Evolutionary conservation across 2,797 vertebrate genomes (phyloP).

Genomic region (Sciaenops ocellatus): DNA sequence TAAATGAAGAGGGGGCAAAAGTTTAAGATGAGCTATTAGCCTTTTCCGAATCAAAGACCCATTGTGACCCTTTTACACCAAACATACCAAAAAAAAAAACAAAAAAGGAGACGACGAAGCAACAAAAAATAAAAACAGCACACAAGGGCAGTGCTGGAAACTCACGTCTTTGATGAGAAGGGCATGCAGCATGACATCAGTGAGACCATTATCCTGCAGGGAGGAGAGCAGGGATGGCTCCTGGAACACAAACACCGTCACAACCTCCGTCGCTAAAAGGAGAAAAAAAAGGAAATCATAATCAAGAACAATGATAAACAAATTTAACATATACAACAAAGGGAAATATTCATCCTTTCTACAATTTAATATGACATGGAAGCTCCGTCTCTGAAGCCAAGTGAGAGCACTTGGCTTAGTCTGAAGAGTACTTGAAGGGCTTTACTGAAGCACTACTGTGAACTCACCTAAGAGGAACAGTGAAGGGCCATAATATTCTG

Average conservation of each 20-base stretch:
- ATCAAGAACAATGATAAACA: conserved; percentile 26
- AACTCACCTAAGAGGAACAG: conserved; percentile 95
- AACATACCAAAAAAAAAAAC: not conserved
- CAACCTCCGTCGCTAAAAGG: conserved; percentile 94
- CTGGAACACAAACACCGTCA: conserved; percentile 99
- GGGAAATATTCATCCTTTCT: not conserved
- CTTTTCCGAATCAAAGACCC: not conserved
- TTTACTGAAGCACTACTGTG: conserved; percentile 9
- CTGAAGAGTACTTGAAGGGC: not conserved
- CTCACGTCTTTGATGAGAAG: conserved; percentile 98
- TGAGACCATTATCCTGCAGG: conserved; percentile 97
- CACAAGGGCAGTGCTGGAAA: conserved; percentile 46
- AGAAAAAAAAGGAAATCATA: conserved; percentile 24
- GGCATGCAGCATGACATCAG: conserved; percentile 97
- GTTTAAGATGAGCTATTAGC: not conserved
- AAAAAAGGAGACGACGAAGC: not conserved
- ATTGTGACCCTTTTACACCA: not conserved
- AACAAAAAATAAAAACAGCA: not conserved
- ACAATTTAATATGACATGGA: not conserved
- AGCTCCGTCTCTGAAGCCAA: not conserved
- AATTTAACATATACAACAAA: not conserved
- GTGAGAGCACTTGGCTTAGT: not conserved
- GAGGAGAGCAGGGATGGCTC: conserved; percentile 97
- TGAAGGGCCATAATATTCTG: conserved; percentile 97
- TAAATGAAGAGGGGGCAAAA: conserved; percentile 9